Evolutionary conservation across 2,797 vertebrate genomes (phyloP), one percentile per base, ranked within the genome.

Genomic region (Percopsis omiscomaycus): DNA sequence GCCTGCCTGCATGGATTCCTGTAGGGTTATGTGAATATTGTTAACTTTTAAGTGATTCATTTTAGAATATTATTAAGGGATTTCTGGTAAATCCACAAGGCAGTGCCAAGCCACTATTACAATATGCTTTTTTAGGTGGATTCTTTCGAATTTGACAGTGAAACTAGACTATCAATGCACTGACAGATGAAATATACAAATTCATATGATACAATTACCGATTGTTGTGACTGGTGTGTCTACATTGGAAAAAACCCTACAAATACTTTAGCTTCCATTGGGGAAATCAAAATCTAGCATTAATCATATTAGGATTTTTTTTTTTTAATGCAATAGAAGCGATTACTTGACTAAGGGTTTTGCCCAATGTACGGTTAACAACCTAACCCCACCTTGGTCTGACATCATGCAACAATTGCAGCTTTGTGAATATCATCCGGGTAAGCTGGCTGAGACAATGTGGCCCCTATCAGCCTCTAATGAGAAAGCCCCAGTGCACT

Each of bases 321-420:
- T 74, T 79, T 85, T 75, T 55, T 55, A 86, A 83, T 74, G 68
- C 6, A 3, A 32, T 62, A 69, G 22, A 3, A 45, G 58, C 65
- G 55, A 73, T 76, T 73, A 66, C 45, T 13, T 22, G 63, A 54
- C 29, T 29, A 3, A 54, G 59, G 71, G 52, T 51, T 65, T 73
- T 69, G 49, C 54, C 62, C 30, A 52, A 46, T 61, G 28, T 30
- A 65, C 64, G 32, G 75, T 61, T 60, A 71, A 70, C 68, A 64
- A 70, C 59, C 62, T 52, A 45, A 75, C 64, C 75, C 45, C 45
- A 76, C 12, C 15, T 60, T 50, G 66, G 69, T 74, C 59, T 54
- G 46, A 73, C 78, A 73, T 74, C 79, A 84, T 60, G 71, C 52
- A 79, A 85, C 83, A 83, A 81, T 80, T 59, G 66, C 55, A 77